Conservation (phyloP, 1,140 invertebrate genomes). For the Onthophagus taurus region DNA sequence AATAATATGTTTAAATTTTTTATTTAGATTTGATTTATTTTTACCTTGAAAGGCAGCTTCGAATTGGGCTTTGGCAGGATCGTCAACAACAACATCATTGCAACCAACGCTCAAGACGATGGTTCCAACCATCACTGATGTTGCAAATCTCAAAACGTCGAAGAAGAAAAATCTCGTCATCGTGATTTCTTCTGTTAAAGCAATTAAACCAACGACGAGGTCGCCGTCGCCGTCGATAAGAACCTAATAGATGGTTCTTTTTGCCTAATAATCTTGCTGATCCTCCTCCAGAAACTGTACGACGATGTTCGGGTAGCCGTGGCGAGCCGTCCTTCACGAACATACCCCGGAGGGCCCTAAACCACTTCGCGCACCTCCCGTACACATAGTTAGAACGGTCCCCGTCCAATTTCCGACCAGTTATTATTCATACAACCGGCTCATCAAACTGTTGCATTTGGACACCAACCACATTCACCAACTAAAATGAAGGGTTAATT, state of each 20-base stretch:
- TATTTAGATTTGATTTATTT: too few species aligned
- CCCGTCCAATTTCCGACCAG: slow-evolving; percentile 1
- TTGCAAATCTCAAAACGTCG: too few species aligned
- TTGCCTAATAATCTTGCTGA: neutral
- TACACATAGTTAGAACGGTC: slow-evolving; percentile 8
- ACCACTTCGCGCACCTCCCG: slow-evolving; percentile 8
- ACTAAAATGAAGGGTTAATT: too few species aligned
- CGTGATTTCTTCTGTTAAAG: too few species aligned
- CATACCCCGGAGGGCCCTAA: slow-evolving; percentile 9
- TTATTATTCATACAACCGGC: slow-evolving; percentile 7
- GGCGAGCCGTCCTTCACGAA: neutral
- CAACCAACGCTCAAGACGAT: slow-evolving; percentile 5
- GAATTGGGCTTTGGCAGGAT: slow-evolving; percentile 3
- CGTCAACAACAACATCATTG: slow-evolving; percentile 2
- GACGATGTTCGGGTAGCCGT: neutral
- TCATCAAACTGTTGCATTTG: slow-evolving; percentile 12
- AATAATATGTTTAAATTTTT: too few species aligned
- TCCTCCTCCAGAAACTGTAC: neutral
- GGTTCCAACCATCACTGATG: too few species aligned
- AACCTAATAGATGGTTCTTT: neutral
- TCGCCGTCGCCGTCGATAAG: neutral
- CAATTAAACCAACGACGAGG: neutral
- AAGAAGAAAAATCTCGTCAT: neutral
- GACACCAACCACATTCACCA: too few species aligned
- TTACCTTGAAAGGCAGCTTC: slow-evolving; percentile 8